Evolutionary conservation across 2,888 invertebrate genomes (phyloP).

Genomic region (Phoenoteleia sp.): DNA sequence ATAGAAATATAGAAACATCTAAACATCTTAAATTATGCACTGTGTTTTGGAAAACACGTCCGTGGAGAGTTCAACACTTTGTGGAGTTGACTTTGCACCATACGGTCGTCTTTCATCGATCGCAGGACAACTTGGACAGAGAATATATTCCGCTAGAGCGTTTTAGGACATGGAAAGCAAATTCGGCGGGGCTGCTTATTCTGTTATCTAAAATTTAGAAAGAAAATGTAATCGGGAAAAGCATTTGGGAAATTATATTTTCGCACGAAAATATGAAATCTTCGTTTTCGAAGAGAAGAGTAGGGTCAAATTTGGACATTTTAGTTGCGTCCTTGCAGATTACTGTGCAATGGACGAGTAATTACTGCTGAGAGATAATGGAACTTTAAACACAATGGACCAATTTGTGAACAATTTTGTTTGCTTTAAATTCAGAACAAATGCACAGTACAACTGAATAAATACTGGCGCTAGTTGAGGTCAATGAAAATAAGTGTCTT

Average conservation of each 20-base stretch:
- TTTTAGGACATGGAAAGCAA: conserved; percentile 53
- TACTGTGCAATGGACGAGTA: no score
- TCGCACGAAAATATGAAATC: not conserved
- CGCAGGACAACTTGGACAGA: conserved; percentile 69
- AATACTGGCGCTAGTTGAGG: not conserved
- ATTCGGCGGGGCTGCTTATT: conserved; percentile 37
- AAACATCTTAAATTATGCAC: conserved; percentile 32
- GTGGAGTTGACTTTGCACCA: conserved; percentile 61
- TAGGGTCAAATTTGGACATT: no score
- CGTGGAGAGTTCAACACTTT: conserved; percentile 62
- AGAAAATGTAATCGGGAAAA: not conserved
- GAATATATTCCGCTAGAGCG: conserved; percentile 56
- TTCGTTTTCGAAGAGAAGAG: conserved; percentile 16
- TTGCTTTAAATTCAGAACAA: conserved; percentile 24
- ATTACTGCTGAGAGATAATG: conserved; percentile 14
- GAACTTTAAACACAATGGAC: not conserved
- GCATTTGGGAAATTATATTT: not conserved
- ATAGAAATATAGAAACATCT: conserved; percentile 15
- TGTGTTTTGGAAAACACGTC: conserved; percentile 46
- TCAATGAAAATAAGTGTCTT: conserved; percentile 12
- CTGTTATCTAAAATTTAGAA: conserved; percentile 26
- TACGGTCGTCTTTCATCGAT: conserved; percentile 69
- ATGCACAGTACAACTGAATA: conserved; percentile 1
- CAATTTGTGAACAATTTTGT: conserved; percentile 20
- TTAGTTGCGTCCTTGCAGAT: no score